Conservation (phyloP, 1,140 invertebrate genomes). For the Brachionus paranguensis region DNA sequence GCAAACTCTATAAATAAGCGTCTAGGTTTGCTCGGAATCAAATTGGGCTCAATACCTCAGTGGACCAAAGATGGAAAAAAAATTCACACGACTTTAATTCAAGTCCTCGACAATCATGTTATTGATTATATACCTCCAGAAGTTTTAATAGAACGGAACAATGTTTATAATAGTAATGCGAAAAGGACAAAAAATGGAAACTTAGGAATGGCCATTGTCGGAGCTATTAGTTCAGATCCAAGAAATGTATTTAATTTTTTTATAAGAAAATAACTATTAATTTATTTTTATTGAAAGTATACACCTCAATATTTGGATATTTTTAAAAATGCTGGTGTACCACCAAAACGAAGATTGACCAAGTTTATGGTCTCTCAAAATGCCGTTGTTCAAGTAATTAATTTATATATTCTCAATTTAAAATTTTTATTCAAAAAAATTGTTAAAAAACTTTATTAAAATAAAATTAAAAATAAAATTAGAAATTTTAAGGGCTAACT, state of each 20-base stretch:
- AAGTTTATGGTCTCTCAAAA: conserved; percentile 79
- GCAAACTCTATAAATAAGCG: conserved; percentile 56
- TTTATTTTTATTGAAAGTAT: conserved; percentile 56
- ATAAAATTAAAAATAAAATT: background rate
- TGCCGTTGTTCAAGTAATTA: conserved; percentile 54
- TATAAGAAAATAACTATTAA: background rate
- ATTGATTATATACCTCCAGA: conserved; percentile 82
- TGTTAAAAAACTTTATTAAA: too few relatives aligned
- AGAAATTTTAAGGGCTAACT: background rate
- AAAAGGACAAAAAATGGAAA: conserved; percentile 42
- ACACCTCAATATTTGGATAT: conserved; percentile 81
- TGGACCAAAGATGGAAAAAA: conserved; percentile 80
- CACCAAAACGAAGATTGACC: conserved; percentile 75
- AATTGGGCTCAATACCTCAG: conserved; percentile 85
- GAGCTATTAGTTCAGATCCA: conserved; percentile 80
- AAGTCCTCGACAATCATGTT: conserved; percentile 91
- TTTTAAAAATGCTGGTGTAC: conserved; percentile 76
- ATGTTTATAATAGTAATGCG: conserved; percentile 52
- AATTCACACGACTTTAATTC: conserved; percentile 72
- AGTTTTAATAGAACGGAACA: conserved; percentile 57
- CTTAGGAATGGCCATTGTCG: conserved; percentile 71
- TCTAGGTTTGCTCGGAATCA: conserved; percentile 78
- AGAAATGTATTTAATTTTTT: conserved; percentile 56
- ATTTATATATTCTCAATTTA: too few relatives aligned
- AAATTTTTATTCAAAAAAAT: too few relatives aligned